phyloP scores from a whole-genome alignment of 2,888 invertebrate species.

The Incurvaria masculella region DNA sequence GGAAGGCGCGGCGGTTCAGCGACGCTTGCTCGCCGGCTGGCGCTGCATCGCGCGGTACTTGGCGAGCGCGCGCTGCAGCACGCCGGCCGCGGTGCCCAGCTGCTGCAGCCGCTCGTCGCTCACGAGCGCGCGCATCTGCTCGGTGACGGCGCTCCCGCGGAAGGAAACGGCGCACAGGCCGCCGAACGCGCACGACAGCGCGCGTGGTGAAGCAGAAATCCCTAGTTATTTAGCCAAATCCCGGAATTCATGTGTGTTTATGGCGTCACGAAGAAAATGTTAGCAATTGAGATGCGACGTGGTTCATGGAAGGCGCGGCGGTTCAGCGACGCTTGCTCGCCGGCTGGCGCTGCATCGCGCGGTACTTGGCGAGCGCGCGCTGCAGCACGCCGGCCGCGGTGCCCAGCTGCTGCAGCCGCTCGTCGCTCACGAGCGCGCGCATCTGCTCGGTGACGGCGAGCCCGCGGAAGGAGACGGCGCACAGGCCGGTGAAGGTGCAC shows the following conservation, averaged over 20 bases:
- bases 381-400: constrained; percentile 58
- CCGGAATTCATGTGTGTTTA: too few relatives aligned
- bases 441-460: constrained; percentile 57
- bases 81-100: constrained; percentile 54
- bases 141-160: constrained; percentile 57
- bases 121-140: constrained; percentile 55
- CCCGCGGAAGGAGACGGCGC: constrained; percentile 59
- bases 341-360: constrained; percentile 29
- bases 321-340: too few relatives aligned
- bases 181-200: constrained; percentile 63
- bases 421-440: constrained; percentile 55
- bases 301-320: too few relatives aligned
- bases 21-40: neutral
- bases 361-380: constrained; percentile 61
- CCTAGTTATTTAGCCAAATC: too few relatives aligned
- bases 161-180: constrained; percentile 60
- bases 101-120: constrained; percentile 59
- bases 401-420: constrained; percentile 57
- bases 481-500: constrained; percentile 62
- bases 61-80: constrained; percentile 60
- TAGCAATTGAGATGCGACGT: too few relatives aligned
- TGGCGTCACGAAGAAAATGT: too few relatives aligned
- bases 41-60: constrained; percentile 52
- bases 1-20: too few relatives aligned
- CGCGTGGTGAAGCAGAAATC: too few relatives aligned